Conservation (phyloP, 2,888 invertebrate species). For the Limnephilus marmoratus region DNA sequence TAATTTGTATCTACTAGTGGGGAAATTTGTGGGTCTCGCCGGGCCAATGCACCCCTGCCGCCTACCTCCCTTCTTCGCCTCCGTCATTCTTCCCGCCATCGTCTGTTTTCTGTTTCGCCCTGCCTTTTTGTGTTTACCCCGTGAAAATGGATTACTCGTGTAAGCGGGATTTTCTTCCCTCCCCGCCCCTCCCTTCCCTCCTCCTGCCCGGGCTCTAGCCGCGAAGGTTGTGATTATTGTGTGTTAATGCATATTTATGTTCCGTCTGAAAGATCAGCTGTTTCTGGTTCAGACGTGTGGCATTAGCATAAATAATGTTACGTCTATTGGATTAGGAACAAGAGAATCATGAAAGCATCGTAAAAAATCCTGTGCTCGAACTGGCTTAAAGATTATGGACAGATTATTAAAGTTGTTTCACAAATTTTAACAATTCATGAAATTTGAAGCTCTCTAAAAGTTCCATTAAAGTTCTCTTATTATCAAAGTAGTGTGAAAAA, state of each 20-base stretch:
- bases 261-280: constrained; percentile 31
- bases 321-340: background rate
- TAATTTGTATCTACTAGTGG: background rate
- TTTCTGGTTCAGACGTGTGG: background rate
- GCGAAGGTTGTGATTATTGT: constrained; percentile 44
- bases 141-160: constrained; percentile 64
- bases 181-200: background rate
- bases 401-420: no score
- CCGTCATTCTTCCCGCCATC: constrained; percentile 16
- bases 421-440: no score
- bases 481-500: no score
- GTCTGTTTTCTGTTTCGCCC: constrained; percentile 39
- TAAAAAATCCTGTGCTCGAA: background rate
- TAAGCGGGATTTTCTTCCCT: constrained; percentile 49
- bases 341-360: background rate
- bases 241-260: constrained; percentile 42
- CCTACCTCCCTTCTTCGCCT: constrained; percentile 3
- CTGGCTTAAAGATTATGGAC: background rate
- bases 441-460: no score
- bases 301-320: constrained; percentile 16
- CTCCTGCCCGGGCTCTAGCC: background rate
- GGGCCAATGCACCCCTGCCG: background rate
- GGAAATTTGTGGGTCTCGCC: background rate
- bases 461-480: no score
- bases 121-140: constrained; percentile 57